Conservation (phyloP, 2,113 vertebrate genomes). For the Bubo bubo region DNA sequence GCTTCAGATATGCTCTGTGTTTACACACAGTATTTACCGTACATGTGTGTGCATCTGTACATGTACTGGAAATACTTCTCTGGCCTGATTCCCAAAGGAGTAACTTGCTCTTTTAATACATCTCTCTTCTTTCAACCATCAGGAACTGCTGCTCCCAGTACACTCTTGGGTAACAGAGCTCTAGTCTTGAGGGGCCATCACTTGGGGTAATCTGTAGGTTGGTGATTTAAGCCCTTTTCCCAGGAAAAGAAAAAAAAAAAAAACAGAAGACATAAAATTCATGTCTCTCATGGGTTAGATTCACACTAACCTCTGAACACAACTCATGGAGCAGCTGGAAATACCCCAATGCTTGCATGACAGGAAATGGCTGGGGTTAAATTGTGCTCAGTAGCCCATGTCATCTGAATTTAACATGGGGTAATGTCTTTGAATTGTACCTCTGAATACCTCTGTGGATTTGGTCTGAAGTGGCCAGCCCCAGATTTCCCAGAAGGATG, state of each 20-base stretch:
- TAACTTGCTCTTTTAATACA: fast-evolving
- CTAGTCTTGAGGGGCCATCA: not conserved
- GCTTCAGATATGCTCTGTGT: not conserved
- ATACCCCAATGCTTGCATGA: not conserved
- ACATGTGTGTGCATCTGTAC: fast-evolving
- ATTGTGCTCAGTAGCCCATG: not conserved
- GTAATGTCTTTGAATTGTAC: not conserved
- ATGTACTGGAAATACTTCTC: not conserved
- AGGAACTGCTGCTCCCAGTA: too few relatives aligned
- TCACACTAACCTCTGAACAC: not conserved
- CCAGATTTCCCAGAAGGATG: not conserved
- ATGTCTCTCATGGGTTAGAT: not conserved
- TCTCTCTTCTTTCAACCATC: not conserved
- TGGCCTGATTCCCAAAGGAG: not conserved
- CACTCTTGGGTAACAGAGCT: not conserved
- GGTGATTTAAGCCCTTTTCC: not conserved
- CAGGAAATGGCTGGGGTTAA: not conserved
- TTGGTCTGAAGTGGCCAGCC: not conserved
- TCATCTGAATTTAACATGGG: not conserved
- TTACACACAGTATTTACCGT: not conserved
- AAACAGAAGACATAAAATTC: not conserved
- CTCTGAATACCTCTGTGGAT: not conserved
- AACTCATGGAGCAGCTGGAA: not conserved
- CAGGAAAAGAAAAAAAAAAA: too few relatives aligned
- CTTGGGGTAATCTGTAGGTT: not conserved